Percentiles rank a stretch among this genome's conserved stretches.
phyloP scores from a whole-genome alignment of 35 echinoderm and acorn worm genomes.

The Ptychodera flava region DNA sequence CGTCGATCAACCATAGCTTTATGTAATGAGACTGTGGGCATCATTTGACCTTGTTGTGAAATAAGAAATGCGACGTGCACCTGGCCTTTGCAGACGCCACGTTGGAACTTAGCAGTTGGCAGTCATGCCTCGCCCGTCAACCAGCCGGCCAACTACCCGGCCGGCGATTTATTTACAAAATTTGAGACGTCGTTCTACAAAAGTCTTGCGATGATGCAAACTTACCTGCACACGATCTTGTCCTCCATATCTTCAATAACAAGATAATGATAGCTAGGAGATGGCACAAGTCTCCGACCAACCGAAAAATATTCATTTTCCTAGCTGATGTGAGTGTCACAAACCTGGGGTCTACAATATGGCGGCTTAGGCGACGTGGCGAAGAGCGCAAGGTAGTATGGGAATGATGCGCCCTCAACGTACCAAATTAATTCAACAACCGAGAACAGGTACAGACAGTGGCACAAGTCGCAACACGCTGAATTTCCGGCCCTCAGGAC shows the following conservation, averaged over 20 bases:
- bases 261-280: constrained; percentile 82
- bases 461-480: too few relatives aligned
- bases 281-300: constrained; percentile 90
- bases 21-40: too few relatives aligned
- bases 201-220: background rate
- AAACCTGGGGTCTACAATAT: background rate
- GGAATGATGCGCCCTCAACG: too few relatives aligned
- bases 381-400: background rate
- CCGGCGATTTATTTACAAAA: background rate
- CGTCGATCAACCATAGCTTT: too few relatives aligned
- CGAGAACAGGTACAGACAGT: too few relatives aligned
- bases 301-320: constrained; percentile 94
- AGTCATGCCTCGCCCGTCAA: background rate
- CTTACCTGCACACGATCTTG: constrained; percentile 94
- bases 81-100: background rate
- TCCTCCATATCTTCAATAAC: constrained; percentile 97
- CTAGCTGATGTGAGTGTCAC: too few relatives aligned
- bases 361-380: constrained; percentile 10
- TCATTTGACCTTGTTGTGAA: too few relatives aligned
- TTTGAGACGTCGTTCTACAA: background rate
- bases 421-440: too few relatives aligned
- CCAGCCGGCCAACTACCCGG: background rate
- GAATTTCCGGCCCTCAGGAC: too few relatives aligned
- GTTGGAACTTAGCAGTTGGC: too few relatives aligned
- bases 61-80: too few relatives aligned